These are phyloP conservation scores for Geotrypetes seraphini DNA, from an alignment of 2,797 vertebrate species.

Conservation along the genomic window DNA sequence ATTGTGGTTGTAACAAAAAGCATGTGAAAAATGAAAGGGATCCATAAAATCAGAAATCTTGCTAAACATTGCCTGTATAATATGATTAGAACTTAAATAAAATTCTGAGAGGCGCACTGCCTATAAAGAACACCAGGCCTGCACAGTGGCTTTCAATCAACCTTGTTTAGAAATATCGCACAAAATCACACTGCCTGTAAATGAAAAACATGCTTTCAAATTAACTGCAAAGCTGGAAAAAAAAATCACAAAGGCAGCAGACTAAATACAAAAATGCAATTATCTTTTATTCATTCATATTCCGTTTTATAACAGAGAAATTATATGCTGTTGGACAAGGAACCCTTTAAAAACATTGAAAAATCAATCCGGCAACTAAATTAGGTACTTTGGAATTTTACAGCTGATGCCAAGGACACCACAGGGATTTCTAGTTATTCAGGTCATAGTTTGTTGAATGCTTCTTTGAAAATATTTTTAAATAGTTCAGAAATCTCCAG, in stretches of 20 bases:
- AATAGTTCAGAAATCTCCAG: slow-evolving; percentile 19
- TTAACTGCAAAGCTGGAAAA: neutral
- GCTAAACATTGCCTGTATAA: neutral
- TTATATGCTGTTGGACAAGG: slow-evolving; percentile 21
- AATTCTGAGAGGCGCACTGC: too few relatives aligned
- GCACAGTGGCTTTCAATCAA: neutral
- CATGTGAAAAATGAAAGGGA: too few relatives aligned
- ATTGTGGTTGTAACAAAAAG: too few relatives aligned
- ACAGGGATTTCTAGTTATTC: slow-evolving; percentile 21
- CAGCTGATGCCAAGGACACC: slow-evolving; percentile 23
- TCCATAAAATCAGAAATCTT: too few relatives aligned
- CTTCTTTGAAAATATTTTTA: slow-evolving; percentile 25
- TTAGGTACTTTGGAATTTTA: slow-evolving; percentile 32
- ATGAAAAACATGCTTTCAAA: neutral
- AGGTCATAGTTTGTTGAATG: slow-evolving; percentile 15
- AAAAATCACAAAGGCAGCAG: neutral
- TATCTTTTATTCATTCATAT: slow-evolving; percentile 27
- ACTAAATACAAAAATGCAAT: slow-evolving; percentile 18
- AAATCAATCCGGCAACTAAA: slow-evolving; percentile 36
- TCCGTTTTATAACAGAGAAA: slow-evolving; percentile 28
- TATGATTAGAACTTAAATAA: neutral
- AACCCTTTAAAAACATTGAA: slow-evolving; percentile 29
- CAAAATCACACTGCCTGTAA: neutral
- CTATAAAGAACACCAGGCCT: neutral
- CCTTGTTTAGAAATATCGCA: neutral